phyloP scores from a whole-genome alignment of 2,888 invertebrate genomes.

The Chironomus tentans region DNA sequence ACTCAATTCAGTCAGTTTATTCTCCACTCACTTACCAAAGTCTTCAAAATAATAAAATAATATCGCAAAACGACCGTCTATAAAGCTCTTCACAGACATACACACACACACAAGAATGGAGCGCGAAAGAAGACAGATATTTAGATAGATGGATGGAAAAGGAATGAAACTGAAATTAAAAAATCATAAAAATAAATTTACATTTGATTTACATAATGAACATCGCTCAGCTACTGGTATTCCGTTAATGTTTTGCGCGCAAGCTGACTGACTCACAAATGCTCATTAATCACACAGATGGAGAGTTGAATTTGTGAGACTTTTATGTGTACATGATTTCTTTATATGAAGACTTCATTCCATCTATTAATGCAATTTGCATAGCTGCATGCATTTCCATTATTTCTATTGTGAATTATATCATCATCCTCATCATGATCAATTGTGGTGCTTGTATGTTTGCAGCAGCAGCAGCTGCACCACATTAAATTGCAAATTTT shows the following conservation, averaged over 20 bases:
- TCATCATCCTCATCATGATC: background rate
- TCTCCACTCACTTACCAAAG: no score
- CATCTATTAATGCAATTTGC: background rate
- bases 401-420: background rate
- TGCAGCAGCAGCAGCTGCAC: background rate
- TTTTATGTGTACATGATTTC: background rate
- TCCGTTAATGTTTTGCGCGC: background rate
- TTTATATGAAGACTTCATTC: background rate
- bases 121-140: no score
- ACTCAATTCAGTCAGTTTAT: no score
- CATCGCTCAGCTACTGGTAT: conserved; percentile 20
- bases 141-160: background rate
- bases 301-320: background rate
- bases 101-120: no score
- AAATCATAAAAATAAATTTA: conserved; percentile 26
- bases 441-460: background rate
- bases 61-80: no score
- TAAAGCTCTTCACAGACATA: no score
- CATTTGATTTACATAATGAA: conserved; percentile 24
- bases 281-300: conserved; percentile 4
- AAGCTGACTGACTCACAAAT: background rate
- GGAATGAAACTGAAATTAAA: conserved; percentile 15
- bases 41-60: no score
- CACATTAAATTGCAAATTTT: background rate
- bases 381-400: background rate